These are phyloP conservation scores for Oreonectes daqikongensis DNA, from an alignment of 2,797 vertebrate genomes.

Conservation along the genomic window DNA sequence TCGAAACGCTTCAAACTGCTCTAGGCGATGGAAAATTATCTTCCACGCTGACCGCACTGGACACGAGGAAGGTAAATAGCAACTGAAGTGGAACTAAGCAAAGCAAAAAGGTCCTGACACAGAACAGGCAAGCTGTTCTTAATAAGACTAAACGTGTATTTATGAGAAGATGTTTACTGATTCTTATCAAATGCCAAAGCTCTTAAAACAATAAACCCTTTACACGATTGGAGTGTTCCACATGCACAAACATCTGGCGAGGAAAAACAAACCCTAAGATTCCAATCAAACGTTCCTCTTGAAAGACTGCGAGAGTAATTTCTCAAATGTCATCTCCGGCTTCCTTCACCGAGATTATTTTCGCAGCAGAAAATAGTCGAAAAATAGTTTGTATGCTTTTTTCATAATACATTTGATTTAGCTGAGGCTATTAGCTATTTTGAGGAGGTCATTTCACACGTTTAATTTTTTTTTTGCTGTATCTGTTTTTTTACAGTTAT, in stretches of 20 bases:
- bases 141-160: conserved; percentile 51
- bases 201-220: conserved; percentile 45
- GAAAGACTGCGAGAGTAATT: background rate
- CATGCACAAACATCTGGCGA: conserved; percentile 45
- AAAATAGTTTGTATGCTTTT: too few relatives aligned
- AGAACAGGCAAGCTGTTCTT: conserved; percentile 34
- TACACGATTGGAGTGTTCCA: conserved; percentile 15
- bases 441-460: background rate
- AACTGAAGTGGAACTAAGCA: conserved; percentile 16
- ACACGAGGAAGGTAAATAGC: conserved; percentile 35
- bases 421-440: too few relatives aligned
- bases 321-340: background rate
- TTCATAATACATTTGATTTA: too few relatives aligned
- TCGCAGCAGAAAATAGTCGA: too few relatives aligned
- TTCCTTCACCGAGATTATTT: background rate
- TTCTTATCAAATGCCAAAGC: conserved; percentile 49
- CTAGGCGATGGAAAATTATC: conserved; percentile 36
- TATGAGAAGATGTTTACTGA: conserved; percentile 45
- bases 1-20: conserved; percentile 7
- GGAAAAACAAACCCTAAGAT: conserved; percentile 33
- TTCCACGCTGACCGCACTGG: conserved; percentile 29
- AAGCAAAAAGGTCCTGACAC: conserved; percentile 20
- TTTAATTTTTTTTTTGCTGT: background rate
- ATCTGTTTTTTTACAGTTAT: background rate
- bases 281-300: conserved; percentile 32